Evolutionary conservation across 2,888 invertebrate species (phyloP).

Genomic region (Apeira syringaria): DNA sequence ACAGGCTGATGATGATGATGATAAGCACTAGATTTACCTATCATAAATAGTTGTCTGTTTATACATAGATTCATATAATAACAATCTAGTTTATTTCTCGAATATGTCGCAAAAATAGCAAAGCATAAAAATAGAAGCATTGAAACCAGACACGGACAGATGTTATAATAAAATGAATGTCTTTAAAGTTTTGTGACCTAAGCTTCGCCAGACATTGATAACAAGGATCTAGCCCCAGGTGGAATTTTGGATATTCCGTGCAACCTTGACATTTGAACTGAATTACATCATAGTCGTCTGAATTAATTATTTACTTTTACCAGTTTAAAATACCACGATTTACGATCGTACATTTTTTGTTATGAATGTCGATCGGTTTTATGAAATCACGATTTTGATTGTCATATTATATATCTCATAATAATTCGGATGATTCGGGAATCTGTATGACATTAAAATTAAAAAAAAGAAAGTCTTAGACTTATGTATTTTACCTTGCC

Average conservation of each 20-base stretch:
- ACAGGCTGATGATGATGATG: no score
- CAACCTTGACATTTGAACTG: constrained; percentile 36
- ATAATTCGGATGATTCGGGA: no score
- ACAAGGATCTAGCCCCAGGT: constrained; percentile 24
- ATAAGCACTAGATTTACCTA: no score
- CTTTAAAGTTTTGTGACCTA: not conserved
- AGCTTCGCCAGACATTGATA: constrained; percentile 1
- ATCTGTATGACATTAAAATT: no score
- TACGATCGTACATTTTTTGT: constrained; percentile 28
- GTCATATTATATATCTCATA: no score
- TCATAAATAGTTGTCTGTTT: no score
- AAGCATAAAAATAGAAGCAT: not conserved
- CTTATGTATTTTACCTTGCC: no score
- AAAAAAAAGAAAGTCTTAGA: no score
- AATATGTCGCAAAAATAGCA: no score
- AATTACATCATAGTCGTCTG: constrained; percentile 26
- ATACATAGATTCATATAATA: no score
- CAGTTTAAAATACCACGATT: constrained; percentile 27
- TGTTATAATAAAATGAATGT: not conserved
- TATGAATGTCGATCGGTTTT: constrained; percentile 22
- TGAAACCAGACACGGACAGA: not conserved
- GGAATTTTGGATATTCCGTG: constrained; percentile 25
- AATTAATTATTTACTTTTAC: constrained; percentile 35
- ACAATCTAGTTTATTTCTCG: no score
- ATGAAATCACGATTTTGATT: no score